Evolutionary conservation across 30 jellyfish, hydroid and myxozoan species (phyloP).

Genomic region (Nemopilema nomurai): DNA sequence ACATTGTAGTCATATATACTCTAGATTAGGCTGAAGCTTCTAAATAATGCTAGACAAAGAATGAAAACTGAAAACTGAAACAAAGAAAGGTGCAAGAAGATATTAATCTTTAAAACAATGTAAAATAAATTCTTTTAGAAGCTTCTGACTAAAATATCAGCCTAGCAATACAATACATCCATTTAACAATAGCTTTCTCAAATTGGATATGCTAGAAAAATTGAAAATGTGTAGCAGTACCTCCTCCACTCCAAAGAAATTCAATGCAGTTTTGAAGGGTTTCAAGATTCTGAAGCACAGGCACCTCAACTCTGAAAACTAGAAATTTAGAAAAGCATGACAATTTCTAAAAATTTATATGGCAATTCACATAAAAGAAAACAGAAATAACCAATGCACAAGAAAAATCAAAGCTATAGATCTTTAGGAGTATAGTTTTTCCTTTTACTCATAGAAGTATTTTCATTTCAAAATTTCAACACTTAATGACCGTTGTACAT

Average conservation of each 20-base stretch:
- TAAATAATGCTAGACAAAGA: too few relatives aligned
- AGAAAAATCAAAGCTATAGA: background rate
- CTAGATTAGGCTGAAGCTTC: too few relatives aligned
- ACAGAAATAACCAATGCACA: background rate
- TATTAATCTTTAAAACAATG: too few relatives aligned
- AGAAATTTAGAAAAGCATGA: background rate
- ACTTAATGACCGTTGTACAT: background rate
- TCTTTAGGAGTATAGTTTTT: background rate
- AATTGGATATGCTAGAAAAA: background rate
- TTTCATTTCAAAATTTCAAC: too few relatives aligned
- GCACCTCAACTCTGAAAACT: conserved; percentile 65
- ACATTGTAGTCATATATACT: too few relatives aligned
- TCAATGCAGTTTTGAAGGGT: conserved; percentile 89
- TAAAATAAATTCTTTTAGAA: too few relatives aligned
- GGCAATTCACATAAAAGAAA: background rate
- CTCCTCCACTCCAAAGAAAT: conserved; percentile 86
- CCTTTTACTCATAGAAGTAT: too few relatives aligned
- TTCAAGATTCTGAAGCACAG: conserved; percentile 80
- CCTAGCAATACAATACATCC: background rate
- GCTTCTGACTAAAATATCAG: too few relatives aligned
- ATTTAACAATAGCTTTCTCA: background rate
- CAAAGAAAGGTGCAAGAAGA: too few relatives aligned
- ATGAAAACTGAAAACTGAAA: too few relatives aligned
- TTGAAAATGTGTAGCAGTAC: conserved; percentile 5
- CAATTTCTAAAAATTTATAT: background rate